Base-by-base conservation (phyloP, 1,140 invertebrate species). In the Aphis craccivora region DNA sequence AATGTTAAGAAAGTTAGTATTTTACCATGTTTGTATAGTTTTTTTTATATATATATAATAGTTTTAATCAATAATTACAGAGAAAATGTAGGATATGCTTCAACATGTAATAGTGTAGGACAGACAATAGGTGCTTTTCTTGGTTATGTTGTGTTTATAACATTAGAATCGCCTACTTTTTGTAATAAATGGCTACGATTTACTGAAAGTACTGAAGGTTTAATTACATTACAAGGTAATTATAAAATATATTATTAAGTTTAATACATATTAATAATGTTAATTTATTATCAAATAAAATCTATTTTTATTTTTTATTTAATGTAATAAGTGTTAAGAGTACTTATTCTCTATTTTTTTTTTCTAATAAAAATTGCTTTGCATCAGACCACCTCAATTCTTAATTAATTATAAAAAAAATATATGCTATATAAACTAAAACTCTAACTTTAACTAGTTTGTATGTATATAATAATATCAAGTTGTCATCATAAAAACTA, bases 91-190 rank as follows among this genome's bases (percentile, higher is more conserved):
- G 98, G 98, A n/a, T 99, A 99, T 96, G 99, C 99, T 20, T 99
- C 99, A 23, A 99, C 99, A 0, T 99, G 99, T 95, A 99, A 99
- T 95, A 98, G 98, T 94, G 98, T 99, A 22, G 99, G 99, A 35
- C 99, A 99, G 96, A 99, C 99, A 0, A 98, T 98, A 93, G 99
- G 99, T 2, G 99, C 98, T 95, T 99, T 99, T 95, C 95, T 99
- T 3, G 99, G 99, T 76, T 99, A 99, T 96, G 98, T 99, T 7
- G 96, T 99, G 23, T 99, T 99, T 95, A 97, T 99, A 94, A 98
- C 99, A 0, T 95, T 99, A n/a, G 99, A 99, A 95, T 99, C 99
- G 20, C 96, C 98, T 60, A 97, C 98, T 94, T 99, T 99, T 96
- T 99, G 98, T 95, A 99, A 99, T 95, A 97, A 96, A 93, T 99